A percentile compares a stretch with the other conserved stretches of the same genome.
These are phyloP conservation scores for Spermophilus dauricus DNA, from an alignment of 2,113 vertebrate species.

Conservation along the genomic window DNA sequence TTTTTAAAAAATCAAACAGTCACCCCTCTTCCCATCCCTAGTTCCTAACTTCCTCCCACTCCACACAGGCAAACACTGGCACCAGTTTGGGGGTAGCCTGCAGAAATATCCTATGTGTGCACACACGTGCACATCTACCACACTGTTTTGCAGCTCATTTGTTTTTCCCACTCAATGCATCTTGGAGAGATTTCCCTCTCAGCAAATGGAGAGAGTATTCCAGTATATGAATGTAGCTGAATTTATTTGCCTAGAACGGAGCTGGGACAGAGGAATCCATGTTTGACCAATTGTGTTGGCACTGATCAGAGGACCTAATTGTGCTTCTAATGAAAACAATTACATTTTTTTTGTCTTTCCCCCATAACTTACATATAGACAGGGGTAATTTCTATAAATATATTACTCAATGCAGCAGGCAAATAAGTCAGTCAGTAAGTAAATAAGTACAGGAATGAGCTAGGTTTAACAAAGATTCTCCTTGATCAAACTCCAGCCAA, in stretches of 20 bases:
- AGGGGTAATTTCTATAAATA: background rate
- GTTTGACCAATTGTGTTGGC: too few relatives aligned
- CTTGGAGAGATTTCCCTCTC: background rate
- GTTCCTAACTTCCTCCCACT: background rate
- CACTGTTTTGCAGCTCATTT: accelerated
- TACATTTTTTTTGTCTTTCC: too few relatives aligned
- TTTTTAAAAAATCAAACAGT: background rate
- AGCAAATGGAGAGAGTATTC: accelerated
- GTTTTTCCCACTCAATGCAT: accelerated
- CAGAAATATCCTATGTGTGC: background rate
- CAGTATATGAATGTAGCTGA: accelerated
- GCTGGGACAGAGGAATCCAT: background rate
- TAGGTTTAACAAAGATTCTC: background rate
- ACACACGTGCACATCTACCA: too few relatives aligned
- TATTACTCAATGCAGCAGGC: background rate
- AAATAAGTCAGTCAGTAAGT: background rate
- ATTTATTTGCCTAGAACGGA: too few relatives aligned
- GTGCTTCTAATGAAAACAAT: background rate
- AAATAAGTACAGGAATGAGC: background rate
- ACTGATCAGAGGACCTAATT: accelerated
- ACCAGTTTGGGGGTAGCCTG: background rate
- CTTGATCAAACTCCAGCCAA: background rate
- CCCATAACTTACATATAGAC: background rate
- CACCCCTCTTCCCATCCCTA: background rate
- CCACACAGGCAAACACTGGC: background rate